A percentile compares a stretch with the other conserved stretches of the same genome.
phyloP scores from a whole-genome alignment of 2,797 vertebrate species.

The Myiotriccus ornatus region DNA sequence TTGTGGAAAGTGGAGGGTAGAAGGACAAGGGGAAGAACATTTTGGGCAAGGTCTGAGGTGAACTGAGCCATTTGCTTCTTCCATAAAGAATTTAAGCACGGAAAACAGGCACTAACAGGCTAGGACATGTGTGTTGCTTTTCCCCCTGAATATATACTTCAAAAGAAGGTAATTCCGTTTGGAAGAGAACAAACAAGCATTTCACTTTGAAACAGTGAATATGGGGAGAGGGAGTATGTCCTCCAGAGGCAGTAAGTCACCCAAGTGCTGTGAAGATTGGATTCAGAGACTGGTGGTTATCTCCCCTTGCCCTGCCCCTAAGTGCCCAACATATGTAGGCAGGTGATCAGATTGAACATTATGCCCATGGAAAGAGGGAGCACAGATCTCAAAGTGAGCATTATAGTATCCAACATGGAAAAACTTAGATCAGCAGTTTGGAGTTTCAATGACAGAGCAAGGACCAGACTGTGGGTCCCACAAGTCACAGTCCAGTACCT shows the following conservation, averaged over 20 bases:
- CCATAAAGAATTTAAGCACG: neutral
- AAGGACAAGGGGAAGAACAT: neutral
- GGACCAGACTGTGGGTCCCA: neutral
- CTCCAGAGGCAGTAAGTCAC: neutral
- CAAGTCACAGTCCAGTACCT: neutral
- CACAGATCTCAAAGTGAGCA: neutral
- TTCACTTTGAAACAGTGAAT: neutral
- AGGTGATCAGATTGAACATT: neutral
- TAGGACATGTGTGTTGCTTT: neutral
- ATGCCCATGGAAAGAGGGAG: neutral
- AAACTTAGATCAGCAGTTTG: neutral
- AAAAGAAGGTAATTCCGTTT: neutral
- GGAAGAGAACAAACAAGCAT: neutral
- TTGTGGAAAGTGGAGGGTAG: neutral
- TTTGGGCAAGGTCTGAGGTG: neutral
- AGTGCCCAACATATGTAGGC: neutral
- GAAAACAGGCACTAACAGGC: neutral
- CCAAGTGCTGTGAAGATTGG: neutral
- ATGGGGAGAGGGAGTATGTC: neutral
- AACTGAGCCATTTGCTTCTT: neutral
- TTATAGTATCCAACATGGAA: neutral
- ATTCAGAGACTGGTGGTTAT: neutral
- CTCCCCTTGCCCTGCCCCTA: neutral
- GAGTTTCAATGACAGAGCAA: conserved; percentile 37
- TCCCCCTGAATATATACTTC: neutral